phyloP scores from a whole-genome alignment of 2,113 vertebrate species.

The Strigops habroptila region DNA sequence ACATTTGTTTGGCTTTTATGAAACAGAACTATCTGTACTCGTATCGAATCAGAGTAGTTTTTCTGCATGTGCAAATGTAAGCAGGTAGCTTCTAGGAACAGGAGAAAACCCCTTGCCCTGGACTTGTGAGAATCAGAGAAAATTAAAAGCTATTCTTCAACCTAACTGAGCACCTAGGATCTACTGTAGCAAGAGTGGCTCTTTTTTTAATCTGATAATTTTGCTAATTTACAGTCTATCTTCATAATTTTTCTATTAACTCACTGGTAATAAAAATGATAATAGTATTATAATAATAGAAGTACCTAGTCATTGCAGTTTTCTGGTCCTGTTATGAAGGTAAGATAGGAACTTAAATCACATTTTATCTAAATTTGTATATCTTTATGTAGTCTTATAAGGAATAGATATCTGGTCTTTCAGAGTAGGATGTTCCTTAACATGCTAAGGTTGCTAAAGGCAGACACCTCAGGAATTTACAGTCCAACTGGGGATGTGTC shows the following conservation, averaged over 20 bases:
- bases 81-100: background rate
- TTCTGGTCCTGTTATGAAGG: background rate
- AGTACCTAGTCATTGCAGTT: background rate
- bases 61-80: background rate
- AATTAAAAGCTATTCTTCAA: background rate
- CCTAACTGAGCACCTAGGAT: background rate
- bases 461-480: background rate
- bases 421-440: background rate
- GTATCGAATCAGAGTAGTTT: background rate
- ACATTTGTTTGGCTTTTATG: background rate
- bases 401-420: background rate
- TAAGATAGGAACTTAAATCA: background rate
- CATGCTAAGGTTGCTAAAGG: background rate
- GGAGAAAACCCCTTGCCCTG: background rate
- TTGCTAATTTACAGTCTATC: background rate
- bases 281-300: background rate
- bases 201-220: conserved; percentile 8
- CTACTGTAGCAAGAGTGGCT: background rate
- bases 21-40: background rate
- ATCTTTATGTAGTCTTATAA: background rate
- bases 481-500: background rate
- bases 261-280: background rate
- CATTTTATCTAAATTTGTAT: background rate
- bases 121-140: background rate
- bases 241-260: background rate